Evolutionary conservation across 92 coral and sea anemone species (phyloP).

Genomic region (Porites rus): DNA sequence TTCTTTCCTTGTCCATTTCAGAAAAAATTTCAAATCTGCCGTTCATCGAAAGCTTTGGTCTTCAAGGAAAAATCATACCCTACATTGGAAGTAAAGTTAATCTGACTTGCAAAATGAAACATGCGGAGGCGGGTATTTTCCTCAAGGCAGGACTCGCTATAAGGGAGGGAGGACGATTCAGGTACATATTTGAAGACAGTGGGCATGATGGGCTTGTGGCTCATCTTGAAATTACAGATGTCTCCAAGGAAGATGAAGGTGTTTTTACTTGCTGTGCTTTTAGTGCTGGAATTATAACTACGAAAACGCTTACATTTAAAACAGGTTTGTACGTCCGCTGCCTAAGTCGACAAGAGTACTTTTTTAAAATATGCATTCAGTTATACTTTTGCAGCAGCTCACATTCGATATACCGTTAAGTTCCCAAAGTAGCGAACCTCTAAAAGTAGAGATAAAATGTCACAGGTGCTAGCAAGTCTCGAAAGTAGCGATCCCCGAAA

Average conservation of each 20-base stretch:
- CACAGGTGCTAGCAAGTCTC: too few species aligned
- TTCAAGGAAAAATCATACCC: neutral
- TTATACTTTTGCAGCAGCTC: too few species aligned
- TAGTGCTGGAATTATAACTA: conserved; percentile 1
- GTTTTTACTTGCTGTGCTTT: conserved; percentile 21
- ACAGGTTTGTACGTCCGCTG: conserved; percentile 14
- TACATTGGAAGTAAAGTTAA: conserved; percentile 22
- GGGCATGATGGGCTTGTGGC: neutral
- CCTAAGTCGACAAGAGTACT: neutral
- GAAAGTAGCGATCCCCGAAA: too few species aligned
- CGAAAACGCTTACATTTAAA: neutral
- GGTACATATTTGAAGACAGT: neutral
- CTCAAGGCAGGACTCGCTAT: neutral
- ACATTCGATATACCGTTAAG: too few species aligned
- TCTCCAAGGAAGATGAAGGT: conserved; percentile 8
- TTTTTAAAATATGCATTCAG: too few species aligned
- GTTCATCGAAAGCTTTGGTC: conserved; percentile 6
- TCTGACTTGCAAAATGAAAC: conserved; percentile 14
- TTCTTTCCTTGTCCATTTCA: neutral
- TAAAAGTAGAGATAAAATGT: too few species aligned
- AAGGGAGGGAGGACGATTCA: conserved; percentile 9
- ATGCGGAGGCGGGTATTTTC: conserved; percentile 2
- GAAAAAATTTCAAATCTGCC: neutral
- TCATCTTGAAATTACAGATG: conserved; percentile 12
- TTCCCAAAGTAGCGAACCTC: too few species aligned